Percentiles rank a stretch among this genome's conserved stretches.
phyloP scores from a whole-genome alignment of 2,888 invertebrate genomes.

The Microchrysa polita region DNA sequence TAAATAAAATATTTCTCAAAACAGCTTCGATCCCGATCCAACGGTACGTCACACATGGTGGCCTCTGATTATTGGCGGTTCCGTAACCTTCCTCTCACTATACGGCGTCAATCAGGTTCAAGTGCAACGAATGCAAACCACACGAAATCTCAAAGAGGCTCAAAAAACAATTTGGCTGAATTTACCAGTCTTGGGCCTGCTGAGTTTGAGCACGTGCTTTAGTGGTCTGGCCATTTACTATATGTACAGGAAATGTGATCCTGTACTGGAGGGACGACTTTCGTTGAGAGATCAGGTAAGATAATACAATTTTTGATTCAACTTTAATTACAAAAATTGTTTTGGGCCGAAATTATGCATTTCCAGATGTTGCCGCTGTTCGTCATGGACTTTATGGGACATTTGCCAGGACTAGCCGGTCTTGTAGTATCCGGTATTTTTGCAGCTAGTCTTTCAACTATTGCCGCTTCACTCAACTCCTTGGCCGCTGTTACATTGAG shows the following conservation, averaged over 20 bases:
- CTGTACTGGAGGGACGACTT: conserved; percentile 71
- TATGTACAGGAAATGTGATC: conserved; percentile 85
- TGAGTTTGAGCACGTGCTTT: conserved; percentile 79
- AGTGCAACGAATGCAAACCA: conserved; percentile 77
- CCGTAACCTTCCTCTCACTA: conserved; percentile 80
- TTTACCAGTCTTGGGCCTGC: conserved; percentile 78
- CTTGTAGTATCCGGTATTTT: conserved; percentile 92
- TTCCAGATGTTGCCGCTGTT: conserved; percentile 76
- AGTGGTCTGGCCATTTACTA: conserved; percentile 88
- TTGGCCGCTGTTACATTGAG: conserved; percentile 89
- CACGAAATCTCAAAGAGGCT: conserved; percentile 75
- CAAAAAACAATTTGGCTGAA: conserved; percentile 81
- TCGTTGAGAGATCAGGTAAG: conserved; percentile 73
- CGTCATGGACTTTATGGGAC: conserved; percentile 78
- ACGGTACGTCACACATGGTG: conserved; percentile 87
- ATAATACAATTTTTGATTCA: too few species aligned
- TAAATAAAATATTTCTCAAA: not conserved
- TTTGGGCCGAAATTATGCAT: too few species aligned
- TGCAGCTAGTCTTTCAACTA: conserved; percentile 89
- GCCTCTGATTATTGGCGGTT: conserved; percentile 82
- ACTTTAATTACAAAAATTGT: too few species aligned
- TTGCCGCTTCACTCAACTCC: conserved; percentile 91
- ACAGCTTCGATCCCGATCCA: conserved; percentile 79
- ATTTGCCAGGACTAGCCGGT: conserved; percentile 83
- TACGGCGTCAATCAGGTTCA: conserved; percentile 91